Conservation (phyloP, 2,888 invertebrate species). For the Druceiella hillmani region DNA sequence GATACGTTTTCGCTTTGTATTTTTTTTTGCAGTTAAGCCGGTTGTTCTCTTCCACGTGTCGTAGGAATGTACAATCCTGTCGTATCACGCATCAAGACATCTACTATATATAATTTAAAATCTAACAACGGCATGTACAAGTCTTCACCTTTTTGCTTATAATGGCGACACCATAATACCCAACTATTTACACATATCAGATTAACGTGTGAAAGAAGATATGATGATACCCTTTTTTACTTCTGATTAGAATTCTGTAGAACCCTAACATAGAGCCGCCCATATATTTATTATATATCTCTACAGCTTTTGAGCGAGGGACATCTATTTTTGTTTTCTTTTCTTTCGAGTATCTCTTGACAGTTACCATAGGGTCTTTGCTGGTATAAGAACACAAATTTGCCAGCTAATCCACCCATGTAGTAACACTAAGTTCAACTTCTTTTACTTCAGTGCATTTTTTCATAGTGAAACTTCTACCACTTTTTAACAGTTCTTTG, state of each 20-base stretch:
- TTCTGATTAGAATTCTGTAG: constrained; percentile 26
- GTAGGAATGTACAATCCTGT: not conserved
- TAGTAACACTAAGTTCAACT: too few species aligned
- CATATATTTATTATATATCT: too few species aligned
- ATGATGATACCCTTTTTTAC: constrained; percentile 26
- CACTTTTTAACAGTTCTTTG: too few species aligned
- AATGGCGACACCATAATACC: constrained; percentile 22
- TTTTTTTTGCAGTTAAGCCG: not conserved
- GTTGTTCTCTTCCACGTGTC: not conserved
- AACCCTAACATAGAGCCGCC: constrained; percentile 24
- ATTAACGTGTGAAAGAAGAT: constrained; percentile 27
- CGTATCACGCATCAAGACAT: not conserved
- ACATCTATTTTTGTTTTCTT: constrained; percentile 2
- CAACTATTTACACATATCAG: constrained; percentile 23
- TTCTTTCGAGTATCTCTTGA: too few species aligned
- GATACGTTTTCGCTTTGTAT: not conserved
- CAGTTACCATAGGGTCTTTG: too few species aligned
- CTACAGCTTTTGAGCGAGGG: too few species aligned
- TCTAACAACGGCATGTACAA: constrained; percentile 22
- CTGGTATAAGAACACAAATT: too few species aligned
- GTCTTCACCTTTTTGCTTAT: constrained; percentile 18
- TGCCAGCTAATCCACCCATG: too few species aligned
- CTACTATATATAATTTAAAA: constrained; percentile 6
- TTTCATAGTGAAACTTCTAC: too few species aligned
- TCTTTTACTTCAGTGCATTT: too few species aligned